Evolutionary conservation across 1,140 invertebrate genomes (phyloP).

Genomic region (Holotrichia oblita): DNA sequence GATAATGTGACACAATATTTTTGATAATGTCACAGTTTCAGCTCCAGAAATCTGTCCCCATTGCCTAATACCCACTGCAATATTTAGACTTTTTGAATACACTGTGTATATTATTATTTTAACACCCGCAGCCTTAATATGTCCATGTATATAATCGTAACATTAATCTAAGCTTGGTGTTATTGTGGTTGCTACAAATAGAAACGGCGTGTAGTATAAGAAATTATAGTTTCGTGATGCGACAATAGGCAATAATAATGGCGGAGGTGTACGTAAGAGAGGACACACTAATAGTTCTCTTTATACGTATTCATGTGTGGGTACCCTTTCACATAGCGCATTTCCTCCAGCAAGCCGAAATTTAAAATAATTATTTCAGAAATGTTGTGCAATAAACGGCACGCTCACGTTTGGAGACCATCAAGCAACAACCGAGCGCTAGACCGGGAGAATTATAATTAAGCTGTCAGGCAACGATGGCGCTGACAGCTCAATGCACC

Average conservation of each 20-base stretch:
- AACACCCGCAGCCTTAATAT: no score
- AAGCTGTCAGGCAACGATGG: constrained; percentile 36
- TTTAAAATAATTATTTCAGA: constrained; percentile 32
- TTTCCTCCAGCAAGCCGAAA: constrained; percentile 12
- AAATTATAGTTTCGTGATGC: neutral
- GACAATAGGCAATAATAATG: no score
- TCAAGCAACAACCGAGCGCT: neutral
- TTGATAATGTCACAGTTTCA: no score
- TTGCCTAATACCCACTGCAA: no score
- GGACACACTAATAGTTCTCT: neutral
- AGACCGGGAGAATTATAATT: constrained; percentile 37
- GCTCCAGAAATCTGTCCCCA: no score
- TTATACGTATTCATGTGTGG: neutral
- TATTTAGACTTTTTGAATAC: no score
- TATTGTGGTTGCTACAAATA: no score
- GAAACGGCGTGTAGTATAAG: no score
- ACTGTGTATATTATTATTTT: no score
- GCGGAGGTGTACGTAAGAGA: neutral
- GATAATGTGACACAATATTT: no score
- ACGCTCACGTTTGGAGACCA: neutral
- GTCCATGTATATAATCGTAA: no score
- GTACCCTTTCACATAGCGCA: neutral
- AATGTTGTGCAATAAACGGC: constrained; percentile 38
- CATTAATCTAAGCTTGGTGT: no score
- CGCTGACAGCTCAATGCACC: constrained; percentile 39